phyloP scores from a whole-genome alignment of 2,113 vertebrate genomes.

The Gobius niger region DNA sequence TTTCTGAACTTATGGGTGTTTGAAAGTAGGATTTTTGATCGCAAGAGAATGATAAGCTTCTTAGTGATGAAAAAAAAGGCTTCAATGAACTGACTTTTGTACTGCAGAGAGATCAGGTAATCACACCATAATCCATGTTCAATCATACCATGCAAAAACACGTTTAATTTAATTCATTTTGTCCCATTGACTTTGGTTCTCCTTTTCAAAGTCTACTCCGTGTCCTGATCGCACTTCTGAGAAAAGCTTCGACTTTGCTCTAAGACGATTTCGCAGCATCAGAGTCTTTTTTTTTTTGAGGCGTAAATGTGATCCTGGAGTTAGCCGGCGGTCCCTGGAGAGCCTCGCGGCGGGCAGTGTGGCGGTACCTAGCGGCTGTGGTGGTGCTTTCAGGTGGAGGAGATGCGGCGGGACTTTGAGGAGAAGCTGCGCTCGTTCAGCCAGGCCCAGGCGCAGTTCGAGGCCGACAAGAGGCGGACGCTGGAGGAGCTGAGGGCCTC shows the following conservation, averaged over 20 bases:
- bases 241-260: background rate
- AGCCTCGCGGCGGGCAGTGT: constrained; percentile 23
- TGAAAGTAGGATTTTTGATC: too few relatives aligned
- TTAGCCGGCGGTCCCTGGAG: constrained; percentile 1
- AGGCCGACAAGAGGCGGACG: constrained; percentile 87
- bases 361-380: constrained; percentile 17
- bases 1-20: too few relatives aligned
- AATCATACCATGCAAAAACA: background rate
- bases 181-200: background rate
- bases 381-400: constrained; percentile 86
- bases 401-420: constrained; percentile 94
- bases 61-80: too few relatives aligned
- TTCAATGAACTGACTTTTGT: too few relatives aligned
- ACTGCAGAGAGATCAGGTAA: too few relatives aligned
- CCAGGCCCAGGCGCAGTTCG: constrained; percentile 89
- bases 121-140: constrained; percentile 1
- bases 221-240: background rate
- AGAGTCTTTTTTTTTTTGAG: background rate
- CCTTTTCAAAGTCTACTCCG: background rate
- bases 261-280: background rate
- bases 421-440: constrained; percentile 89
- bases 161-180: background rate
- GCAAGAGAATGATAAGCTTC: too few relatives aligned
- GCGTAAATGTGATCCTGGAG: constrained; percentile 55
- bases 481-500: constrained; percentile 85